A percentile compares a stretch with the other conserved stretches of the same genome.
Conservation (phyloP, 2,888 invertebrate genomes). For the Chloroclysta siterata region DNA sequence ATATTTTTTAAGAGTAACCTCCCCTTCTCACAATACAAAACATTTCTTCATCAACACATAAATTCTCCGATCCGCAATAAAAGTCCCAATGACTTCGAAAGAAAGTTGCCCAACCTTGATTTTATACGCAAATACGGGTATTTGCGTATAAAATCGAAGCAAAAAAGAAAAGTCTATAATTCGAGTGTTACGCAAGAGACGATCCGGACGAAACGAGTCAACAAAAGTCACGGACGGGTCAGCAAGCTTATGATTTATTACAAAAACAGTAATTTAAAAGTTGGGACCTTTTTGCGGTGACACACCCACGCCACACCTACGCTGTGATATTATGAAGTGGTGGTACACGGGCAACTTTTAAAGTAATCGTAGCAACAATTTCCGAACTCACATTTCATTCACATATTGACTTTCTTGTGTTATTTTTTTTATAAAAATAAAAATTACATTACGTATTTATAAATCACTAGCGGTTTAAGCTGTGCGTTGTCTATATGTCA, state of each 20-base stretch:
- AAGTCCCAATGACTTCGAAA: conserved; percentile 7
- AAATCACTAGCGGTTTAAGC: too few relatives aligned
- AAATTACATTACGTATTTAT: too few relatives aligned
- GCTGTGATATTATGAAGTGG: conserved; percentile 18
- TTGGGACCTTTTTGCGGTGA: conserved; percentile 42
- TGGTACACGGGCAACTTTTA: conserved; percentile 17
- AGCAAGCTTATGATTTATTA: conserved; percentile 40
- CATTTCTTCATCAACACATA: background rate
- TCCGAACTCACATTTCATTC: background rate
- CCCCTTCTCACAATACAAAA: background rate
- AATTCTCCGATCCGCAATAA: background rate
- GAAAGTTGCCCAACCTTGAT: conserved; percentile 19
- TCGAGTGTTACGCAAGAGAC: conserved; percentile 35
- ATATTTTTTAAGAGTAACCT: background rate
- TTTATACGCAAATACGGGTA: background rate
- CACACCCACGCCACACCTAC: conserved; percentile 44
- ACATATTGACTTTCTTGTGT: too few relatives aligned
- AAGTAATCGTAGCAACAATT: background rate
- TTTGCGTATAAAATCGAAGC: conserved; percentile 28
- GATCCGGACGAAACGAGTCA: conserved; percentile 24
- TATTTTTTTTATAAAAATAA: too few relatives aligned
- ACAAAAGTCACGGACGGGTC: conserved; percentile 44
- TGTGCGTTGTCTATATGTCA: too few relatives aligned
- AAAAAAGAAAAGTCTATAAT: conserved; percentile 30
- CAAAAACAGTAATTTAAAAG: conserved; percentile 47